These are phyloP conservation scores for Formica selysi DNA, from an alignment of 1,140 invertebrate species.

Conservation along the genomic window DNA sequence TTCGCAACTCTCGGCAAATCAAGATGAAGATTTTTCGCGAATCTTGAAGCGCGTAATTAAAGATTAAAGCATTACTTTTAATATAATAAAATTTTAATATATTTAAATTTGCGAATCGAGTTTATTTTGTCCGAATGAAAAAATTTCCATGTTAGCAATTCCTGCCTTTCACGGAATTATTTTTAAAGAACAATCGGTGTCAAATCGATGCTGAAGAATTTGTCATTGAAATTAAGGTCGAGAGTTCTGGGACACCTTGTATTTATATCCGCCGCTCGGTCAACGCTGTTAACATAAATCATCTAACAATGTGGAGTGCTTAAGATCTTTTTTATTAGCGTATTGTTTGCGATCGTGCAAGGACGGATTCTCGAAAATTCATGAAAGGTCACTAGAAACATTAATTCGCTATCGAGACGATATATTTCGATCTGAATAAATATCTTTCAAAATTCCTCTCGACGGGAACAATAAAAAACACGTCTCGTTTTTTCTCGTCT, in stretches of 20 bases:
- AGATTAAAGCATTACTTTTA: background rate
- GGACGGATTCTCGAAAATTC: conserved; percentile 5
- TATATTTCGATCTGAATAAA: background rate
- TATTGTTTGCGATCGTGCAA: conserved; percentile 28
- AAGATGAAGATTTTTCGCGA: background rate
- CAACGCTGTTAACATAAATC: conserved; percentile 53
- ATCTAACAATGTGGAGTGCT: conserved; percentile 31
- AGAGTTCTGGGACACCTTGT: conserved; percentile 14
- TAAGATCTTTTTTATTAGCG: conserved; percentile 38
- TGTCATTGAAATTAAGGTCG: conserved; percentile 49
- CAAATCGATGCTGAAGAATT: background rate
- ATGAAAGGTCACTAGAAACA: background rate
- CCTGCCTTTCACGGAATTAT: background rate
- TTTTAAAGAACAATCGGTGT: background rate
- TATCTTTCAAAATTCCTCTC: too few relatives aligned
- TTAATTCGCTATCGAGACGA: background rate
- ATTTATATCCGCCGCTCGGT: conserved; percentile 35
- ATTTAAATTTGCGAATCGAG: background rate
- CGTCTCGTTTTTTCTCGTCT: background rate
- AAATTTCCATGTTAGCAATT: background rate
- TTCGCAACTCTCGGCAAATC: background rate
- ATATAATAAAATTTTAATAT: background rate
- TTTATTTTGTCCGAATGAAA: background rate
- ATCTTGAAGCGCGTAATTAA: too few relatives aligned
- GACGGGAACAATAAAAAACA: background rate